Conservation (phyloP, 1,140 invertebrate genomes). For the Nilaparvata lugens region DNA sequence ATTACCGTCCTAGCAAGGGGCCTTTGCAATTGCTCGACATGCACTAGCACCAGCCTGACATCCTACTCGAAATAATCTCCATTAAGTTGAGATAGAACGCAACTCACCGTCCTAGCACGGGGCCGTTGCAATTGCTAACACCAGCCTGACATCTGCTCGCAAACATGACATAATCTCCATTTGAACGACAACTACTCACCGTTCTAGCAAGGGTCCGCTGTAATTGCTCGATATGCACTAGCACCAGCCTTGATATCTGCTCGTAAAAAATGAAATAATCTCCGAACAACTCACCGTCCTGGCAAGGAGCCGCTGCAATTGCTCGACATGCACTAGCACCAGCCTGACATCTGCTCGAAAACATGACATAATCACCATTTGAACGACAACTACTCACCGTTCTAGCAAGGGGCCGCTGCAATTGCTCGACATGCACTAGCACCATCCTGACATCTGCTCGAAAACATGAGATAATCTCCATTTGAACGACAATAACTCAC, state of each 20-base stretch:
- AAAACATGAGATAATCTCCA: no score
- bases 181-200: no score
- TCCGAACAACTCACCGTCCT: no score
- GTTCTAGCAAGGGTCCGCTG: slow-evolving; percentile 53
- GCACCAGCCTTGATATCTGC: no score
- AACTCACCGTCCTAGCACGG: slow-evolving; percentile 57
- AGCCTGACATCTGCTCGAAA: slow-evolving; percentile 81
- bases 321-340: slow-evolving; percentile 49
- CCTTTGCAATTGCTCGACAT: slow-evolving; percentile 49
- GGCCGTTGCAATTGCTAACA: slow-evolving; percentile 49
- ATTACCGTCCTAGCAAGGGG: slow-evolving; percentile 60
- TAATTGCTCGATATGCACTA: slow-evolving; percentile 50
- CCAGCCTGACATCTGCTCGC: no score
- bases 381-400: slow-evolving; percentile 62
- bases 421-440: slow-evolving; percentile 47
- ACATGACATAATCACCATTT: not conserved
- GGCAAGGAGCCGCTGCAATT: slow-evolving; percentile 52
- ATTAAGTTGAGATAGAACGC: no score
- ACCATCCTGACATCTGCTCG: slow-evolving; percentile 78
- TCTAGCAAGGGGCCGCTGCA: slow-evolving; percentile 54
- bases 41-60: slow-evolving; percentile 60
- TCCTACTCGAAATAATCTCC: no score
- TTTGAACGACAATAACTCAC: slow-evolving; percentile 46
- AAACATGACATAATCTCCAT: no score
- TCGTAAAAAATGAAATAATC: not conserved